These are phyloP conservation scores for Bufotes viridis DNA, from an alignment of 2,797 vertebrate species.

Conservation along the genomic window DNA sequence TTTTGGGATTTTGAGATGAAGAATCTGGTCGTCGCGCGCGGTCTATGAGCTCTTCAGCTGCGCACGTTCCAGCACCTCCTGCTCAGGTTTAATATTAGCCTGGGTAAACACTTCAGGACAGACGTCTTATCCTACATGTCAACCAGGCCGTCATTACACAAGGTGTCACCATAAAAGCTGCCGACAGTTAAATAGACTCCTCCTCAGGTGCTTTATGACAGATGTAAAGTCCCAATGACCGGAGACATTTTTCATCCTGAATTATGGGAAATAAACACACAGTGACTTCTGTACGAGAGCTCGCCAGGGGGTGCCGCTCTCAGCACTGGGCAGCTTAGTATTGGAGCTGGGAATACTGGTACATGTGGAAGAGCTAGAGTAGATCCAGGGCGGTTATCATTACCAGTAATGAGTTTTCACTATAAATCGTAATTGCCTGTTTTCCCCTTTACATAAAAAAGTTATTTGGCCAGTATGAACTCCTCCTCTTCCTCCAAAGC, in stretches of 20 bases:
- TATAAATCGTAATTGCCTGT: no score
- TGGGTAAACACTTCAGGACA: conserved; percentile 3
- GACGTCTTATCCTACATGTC: conserved; percentile 17
- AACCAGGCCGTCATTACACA: background rate
- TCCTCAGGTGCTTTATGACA: conserved; percentile 4
- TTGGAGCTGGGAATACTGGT: background rate
- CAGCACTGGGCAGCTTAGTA: background rate
- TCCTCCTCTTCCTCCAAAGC: no score
- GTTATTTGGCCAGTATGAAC: no score
- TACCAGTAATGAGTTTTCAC: no score
- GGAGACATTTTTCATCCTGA: conserved; percentile 10
- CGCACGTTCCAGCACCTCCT: background rate
- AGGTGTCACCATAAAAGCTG: conserved; percentile 42
- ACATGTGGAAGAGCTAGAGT: no score
- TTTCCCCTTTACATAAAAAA: no score
- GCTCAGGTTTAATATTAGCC: background rate
- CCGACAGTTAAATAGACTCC: conserved; percentile 44
- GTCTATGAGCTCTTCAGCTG: background rate
- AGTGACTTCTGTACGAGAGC: conserved; percentile 12
- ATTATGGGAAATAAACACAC: background rate
- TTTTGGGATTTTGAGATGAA: no score
- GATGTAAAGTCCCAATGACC: conserved; percentile 38
- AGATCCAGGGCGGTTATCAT: no score
- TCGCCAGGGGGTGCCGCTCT: background rate
- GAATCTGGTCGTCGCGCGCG: no score